phyloP scores from a whole-genome alignment of 1,140 invertebrate species.

The Chrysoperla carnea region DNA sequence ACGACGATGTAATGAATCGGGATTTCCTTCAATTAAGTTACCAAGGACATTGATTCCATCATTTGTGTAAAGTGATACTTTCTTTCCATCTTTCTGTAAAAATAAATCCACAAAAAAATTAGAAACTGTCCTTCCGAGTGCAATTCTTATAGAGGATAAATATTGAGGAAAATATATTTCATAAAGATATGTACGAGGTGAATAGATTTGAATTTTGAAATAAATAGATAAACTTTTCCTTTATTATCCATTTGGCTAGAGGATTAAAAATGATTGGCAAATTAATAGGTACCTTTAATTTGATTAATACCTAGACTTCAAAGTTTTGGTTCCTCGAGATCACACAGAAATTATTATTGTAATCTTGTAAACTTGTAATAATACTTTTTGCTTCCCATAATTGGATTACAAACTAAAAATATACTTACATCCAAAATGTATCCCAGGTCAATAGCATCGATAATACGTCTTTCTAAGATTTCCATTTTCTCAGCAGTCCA shows the following conservation, averaged over 20 bases:
- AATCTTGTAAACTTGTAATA: too few species aligned
- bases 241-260: too few species aligned
- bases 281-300: too few species aligned
- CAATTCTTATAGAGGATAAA: background rate
- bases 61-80: slow-evolving; percentile 15
- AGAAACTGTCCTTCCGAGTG: background rate
- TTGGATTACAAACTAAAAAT: too few species aligned
- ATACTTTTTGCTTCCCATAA: too few species aligned
- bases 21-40: slow-evolving; percentile 32
- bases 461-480: slow-evolving; percentile 31
- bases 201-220: too few species aligned
- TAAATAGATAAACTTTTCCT: too few species aligned
- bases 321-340: too few species aligned
- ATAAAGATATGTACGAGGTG: too few species aligned
- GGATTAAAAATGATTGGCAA: too few species aligned
- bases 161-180: background rate
- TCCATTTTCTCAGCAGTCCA: slow-evolving; percentile 6
- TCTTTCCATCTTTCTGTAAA: slow-evolving; percentile 27
- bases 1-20: slow-evolving; percentile 24
- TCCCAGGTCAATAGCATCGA: slow-evolving; percentile 40
- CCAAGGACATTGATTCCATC: slow-evolving; percentile 24
- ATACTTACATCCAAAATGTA: slow-evolving; percentile 26
- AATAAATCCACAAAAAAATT: slow-evolving; percentile 6
- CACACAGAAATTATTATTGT: too few species aligned
- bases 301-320: too few species aligned